Conservation (phyloP, 2,888 invertebrate genomes). For the Aspidiotus rigidus region DNA sequence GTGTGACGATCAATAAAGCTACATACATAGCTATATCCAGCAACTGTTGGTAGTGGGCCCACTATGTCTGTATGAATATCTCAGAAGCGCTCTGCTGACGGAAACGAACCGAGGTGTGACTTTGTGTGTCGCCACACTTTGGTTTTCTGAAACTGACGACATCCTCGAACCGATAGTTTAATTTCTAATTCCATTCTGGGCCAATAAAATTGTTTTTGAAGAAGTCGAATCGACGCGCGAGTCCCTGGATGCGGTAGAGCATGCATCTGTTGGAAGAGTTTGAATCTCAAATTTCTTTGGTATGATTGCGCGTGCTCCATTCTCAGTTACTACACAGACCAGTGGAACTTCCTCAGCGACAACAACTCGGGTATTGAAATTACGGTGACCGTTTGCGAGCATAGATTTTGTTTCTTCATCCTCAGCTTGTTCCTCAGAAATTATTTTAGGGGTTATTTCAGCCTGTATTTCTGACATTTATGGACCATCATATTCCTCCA, state of each 20-base stretch:
- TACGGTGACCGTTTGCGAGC: not conserved
- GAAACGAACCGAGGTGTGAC: too few species aligned
- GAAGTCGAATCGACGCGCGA: not conserved
- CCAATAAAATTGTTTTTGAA: not conserved
- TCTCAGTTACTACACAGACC: not conserved
- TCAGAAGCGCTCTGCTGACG: too few species aligned
- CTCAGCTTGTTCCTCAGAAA: not conserved
- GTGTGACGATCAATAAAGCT: too few species aligned
- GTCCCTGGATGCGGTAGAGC: not conserved
- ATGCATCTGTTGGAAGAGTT: not conserved
- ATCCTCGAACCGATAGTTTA: not conserved
- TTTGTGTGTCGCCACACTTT: not conserved
- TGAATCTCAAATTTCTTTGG: not conserved
- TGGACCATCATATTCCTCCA: not conserved
- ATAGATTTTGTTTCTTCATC: too few species aligned
- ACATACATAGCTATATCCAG: too few species aligned
- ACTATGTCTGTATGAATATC: too few species aligned
- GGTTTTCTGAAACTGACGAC: not conserved
- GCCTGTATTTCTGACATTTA: not conserved
- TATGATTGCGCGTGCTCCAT: not conserved
- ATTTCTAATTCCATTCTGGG: not conserved
- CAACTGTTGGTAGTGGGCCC: too few species aligned
- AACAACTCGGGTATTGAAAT: not conserved
- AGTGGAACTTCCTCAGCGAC: not conserved
- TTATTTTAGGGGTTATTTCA: not conserved